Base-by-base conservation (phyloP, 2,888 invertebrate genomes). In the Heteropelma amictum region DNA sequence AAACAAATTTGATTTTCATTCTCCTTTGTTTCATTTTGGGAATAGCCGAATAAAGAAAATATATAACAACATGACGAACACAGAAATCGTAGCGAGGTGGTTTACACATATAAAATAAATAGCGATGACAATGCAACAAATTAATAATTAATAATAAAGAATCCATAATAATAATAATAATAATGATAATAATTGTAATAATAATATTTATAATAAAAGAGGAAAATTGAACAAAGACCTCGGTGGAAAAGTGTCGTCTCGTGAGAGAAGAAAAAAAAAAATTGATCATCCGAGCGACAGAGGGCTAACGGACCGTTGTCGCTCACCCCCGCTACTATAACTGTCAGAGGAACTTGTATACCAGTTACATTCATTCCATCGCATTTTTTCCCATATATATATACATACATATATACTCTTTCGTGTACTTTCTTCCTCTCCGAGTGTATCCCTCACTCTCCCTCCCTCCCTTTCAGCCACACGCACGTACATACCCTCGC, bases 311-410 rank as follows among this genome's bases (percentile, higher is more conserved):
- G 77, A 77, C 81, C 82, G 69, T 72, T 72, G 78, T 84, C 83
- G 79, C 83, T 84, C 80, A 77, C 79, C 83, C 84, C 83, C 81
- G 82, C 83, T 85, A 83, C 80, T 82, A 81, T 85, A 84, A 87
- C 87, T 85, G 86, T 86, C 84, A 85, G 92, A 94, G 93, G 94
- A 94, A 93, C 94, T 93, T 93, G 93, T 93, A 94, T 94, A 94
- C 93, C 93, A 93, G 85, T 85, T 83, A 82, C 83, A 87, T 86
- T 84, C 83, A 83, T 83, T 83, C 77, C 79, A 71, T 70, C 73
- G 70, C 42, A 71, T 77, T 78, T 72, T 56, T 73, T 68, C 79
- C 65, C 60, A 74, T 67, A 63, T 68, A 42, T 56, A 72, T 64
- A n/a, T n/a, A n/a, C n/a, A n/a, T n/a, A n/a, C n/a, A n/a, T n/a